Evolutionary conservation across 35 echinoderm and acorn worm species (phyloP), one percentile per base, ranked within the genome.

Genomic region (Heliocidaris erythrogramma): DNA sequence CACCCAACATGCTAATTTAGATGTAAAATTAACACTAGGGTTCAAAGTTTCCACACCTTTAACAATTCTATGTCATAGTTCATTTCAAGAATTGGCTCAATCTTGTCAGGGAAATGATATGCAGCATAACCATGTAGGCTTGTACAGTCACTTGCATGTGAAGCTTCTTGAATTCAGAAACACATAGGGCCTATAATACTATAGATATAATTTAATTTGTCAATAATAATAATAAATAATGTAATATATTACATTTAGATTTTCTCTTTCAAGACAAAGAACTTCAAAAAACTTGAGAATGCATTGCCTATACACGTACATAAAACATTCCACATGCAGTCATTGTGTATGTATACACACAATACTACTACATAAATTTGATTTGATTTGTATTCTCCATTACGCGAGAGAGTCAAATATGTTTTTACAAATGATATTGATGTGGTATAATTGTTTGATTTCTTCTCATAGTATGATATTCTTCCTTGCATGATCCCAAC

Each of bases 381-480:
- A 78, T 78, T 78, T 78, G 65, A 78, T 78, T 78, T 78, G n/a
- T 18, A 21, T 78, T 78, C 65, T 78, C 65, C 65, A 78, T 78
- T 78, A 78, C 65, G 65, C 65, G 21, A 21, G 65, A 24, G 65
- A 78, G 65, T 78, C 65, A 78, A 78, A 78, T 78, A 78, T 78
- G 65, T 78, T 78, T n/a, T 18, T 24, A 78, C 65, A 78, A 78
- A 78, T 78, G 65, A 78, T 78, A 78, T 78, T 78, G 65, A 78
- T 78, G 65, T 78, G 65, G 65, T n/a, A 78, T 78, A 78, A 78
- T n/a, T 78, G 65, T 78, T 78, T 78, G 65, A 18, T 78, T 78
- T 78, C 65, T 78, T 78, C 65, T n/a, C 65, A 18, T 78, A 17
- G 65, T n/a, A 27, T 21, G 65, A n/a, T n/a, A 78, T 78, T 24